These are phyloP conservation scores for Toxostoma redivivum DNA, from an alignment of 2,113 vertebrate species.

Conservation along the genomic window DNA sequence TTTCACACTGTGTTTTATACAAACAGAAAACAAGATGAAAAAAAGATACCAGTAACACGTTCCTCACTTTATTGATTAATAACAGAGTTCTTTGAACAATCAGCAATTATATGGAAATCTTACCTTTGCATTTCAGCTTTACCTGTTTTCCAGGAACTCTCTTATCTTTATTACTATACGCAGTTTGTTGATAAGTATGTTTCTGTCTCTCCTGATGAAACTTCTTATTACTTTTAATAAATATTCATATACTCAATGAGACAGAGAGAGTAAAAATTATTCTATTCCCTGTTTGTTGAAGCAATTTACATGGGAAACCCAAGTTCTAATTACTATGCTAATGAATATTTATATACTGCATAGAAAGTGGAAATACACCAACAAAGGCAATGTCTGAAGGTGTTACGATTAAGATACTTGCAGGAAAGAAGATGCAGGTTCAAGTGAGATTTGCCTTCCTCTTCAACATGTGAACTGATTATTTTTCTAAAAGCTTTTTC, in stretches of 20 bases:
- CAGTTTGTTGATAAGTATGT: background rate
- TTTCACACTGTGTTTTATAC: background rate
- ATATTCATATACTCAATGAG: constrained; percentile 8
- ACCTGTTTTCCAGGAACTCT: background rate
- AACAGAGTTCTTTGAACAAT: background rate
- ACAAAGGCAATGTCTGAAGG: background rate
- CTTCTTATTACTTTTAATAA: constrained; percentile 4
- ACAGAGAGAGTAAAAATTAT: background rate
- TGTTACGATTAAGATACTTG: background rate
- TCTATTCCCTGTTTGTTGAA: background rate
- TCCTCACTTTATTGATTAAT: background rate
- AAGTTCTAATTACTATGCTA: background rate
- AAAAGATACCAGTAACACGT: background rate
- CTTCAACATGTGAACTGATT: background rate
- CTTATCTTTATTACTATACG: background rate
- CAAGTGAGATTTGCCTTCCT: background rate
- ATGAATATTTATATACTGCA: background rate
- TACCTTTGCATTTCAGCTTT: background rate
- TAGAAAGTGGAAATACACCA: background rate
- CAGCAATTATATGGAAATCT: background rate
- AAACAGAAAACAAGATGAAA: background rate
- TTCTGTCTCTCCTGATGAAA: background rate
- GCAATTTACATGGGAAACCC: background rate
- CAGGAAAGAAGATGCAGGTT: background rate
- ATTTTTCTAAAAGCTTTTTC: background rate